These are phyloP conservation scores for Potamarius usumacintae DNA, from an alignment of 2,113 vertebrate genomes.

Conservation along the genomic window DNA sequence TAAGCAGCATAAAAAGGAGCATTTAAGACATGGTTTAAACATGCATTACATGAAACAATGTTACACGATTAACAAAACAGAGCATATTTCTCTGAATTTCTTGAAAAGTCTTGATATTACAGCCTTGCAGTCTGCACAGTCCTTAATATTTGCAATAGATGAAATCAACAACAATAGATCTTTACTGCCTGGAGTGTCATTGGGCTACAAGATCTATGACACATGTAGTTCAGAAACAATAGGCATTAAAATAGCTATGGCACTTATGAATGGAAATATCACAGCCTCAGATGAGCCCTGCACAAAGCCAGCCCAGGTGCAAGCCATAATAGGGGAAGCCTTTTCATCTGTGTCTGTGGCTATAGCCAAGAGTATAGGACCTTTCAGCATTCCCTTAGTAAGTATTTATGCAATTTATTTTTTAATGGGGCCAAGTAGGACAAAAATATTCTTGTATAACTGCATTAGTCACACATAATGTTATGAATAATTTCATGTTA, in stretches of 20 bases:
- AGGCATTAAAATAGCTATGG: constrained; percentile 67
- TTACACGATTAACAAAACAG: not conserved
- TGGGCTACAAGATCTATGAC: constrained; percentile 75
- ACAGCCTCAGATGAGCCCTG: constrained; percentile 57
- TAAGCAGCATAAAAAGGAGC: constrained; percentile 5
- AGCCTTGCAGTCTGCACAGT: constrained; percentile 74
- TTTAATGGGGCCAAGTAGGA: not conserved
- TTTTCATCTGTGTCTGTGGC: constrained; percentile 70
- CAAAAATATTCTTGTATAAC: not conserved
- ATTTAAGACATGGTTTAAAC: not conserved
- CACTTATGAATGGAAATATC: constrained; percentile 63
- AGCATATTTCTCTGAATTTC: not conserved
- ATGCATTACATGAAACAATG: not conserved
- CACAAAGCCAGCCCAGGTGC: constrained; percentile 61
- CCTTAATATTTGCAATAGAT: constrained; percentile 75
- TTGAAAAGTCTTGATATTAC: constrained; percentile 66
- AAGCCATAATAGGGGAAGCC: constrained; percentile 74
- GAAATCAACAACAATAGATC: constrained; percentile 69
- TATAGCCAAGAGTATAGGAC: constrained; percentile 41
- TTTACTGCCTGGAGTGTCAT: constrained; percentile 64
- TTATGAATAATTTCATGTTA: not conserved
- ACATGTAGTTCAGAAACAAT: constrained; percentile 71
- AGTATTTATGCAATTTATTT: constrained; percentile 37
- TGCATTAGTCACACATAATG: not conserved
- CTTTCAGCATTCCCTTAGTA: constrained; percentile 73